Evolutionary conservation across 2,113 vertebrate species (phyloP), one percentile per base, ranked within the genome.

Genomic region (Planiliza haematocheilus): DNA sequence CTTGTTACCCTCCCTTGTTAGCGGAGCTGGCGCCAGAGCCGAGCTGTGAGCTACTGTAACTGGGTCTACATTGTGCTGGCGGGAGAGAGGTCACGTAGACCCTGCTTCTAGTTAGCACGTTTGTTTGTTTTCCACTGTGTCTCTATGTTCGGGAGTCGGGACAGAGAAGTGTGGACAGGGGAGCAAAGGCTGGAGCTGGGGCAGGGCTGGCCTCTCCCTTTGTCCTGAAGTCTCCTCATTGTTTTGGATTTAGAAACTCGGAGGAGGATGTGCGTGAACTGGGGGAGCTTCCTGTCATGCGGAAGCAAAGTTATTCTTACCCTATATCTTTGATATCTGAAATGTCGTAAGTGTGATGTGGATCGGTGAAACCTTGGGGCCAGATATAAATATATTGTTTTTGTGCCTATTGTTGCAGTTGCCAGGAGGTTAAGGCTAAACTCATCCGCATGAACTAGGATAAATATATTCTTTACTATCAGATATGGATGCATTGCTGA

Each of bases 21-120:
- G 53, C 42, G n/a, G 39, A 56, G 20, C 66, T 56, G 68, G 74
- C 34, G 14, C 56, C 67, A 57, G 34, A 57, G 24, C 59, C 55
- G 65, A 66, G 18, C 50, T 50, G 58, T 37, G 43, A 77, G 1
- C 60, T 41, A 10, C 59, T 61, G 36, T 72, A 50, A 69, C 63
- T 34, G 60, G 78, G 62, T 72, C 57, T 13, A 34, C 52, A 60
- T 65, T 83, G 61, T 74, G 49, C 57, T 83, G 86, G 55, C 76
- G 46, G 53, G 85, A 46, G 56, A 21, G 13, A n/a, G 79, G 90
- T 92, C 93, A 93, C 92, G 93, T 93, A 94, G 85, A 17, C 90
- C 16, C 68, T 46, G 38, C 14, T 74, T 75, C 62, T 49, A 56
- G 63, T 69, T 49, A 52, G 38, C 1, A 48, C 38, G 50, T 78